Evolutionary conservation across 1,140 invertebrate genomes (phyloP), one percentile per base, ranked within the genome.

Genomic region (Hermetia illucens): DNA sequence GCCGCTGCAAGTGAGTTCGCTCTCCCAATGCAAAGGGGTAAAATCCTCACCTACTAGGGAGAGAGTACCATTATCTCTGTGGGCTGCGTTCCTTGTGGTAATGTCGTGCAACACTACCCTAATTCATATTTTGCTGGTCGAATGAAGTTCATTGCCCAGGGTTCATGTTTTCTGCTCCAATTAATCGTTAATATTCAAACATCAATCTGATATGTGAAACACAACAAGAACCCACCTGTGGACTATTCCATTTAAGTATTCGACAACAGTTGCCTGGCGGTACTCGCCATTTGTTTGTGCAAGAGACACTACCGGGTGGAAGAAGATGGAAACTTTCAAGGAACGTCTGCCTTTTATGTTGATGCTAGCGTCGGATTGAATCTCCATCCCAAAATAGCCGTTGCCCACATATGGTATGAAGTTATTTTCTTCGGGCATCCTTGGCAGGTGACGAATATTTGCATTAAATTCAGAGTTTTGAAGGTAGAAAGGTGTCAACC

Each of bases 361-460:
- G 10, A 89, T 47, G 38, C 71, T 67, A 24, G 74, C 69, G 41
- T 80, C 70, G 19, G 72, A 65, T 38, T 72, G 62, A 16, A 85
- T 55, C 21, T 74, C 63, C 17, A 80, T 46, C 1, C 79, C 82
- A 44, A 86, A 62, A 34, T 77, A 61, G 3, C 84, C 83, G 67
- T 90, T 87, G 36, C 82, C 84, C 20, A 84, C 69, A 57, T 84
- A 86, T 49, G 80, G 76, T 49, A 80, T 66, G 54, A 74, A 82
- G 38, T 68, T 62, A 34, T 71, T 63, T 43, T 75, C 71, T 19
- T 54, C 56, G 4, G 59, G 53, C 21, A 71, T 53, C 18, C 62
- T 52, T 4, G 64, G 61, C 32, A 66, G 49, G 34, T 72, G 70
- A 42, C 74, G 65, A 40, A 85, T 64, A 52, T 80, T 77, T 10